A percentile compares a stretch with the other conserved stretches of the same genome.
Evolutionary conservation across 2,797 vertebrate species (phyloP).

Genomic region (Sebastes itinus): DNA sequence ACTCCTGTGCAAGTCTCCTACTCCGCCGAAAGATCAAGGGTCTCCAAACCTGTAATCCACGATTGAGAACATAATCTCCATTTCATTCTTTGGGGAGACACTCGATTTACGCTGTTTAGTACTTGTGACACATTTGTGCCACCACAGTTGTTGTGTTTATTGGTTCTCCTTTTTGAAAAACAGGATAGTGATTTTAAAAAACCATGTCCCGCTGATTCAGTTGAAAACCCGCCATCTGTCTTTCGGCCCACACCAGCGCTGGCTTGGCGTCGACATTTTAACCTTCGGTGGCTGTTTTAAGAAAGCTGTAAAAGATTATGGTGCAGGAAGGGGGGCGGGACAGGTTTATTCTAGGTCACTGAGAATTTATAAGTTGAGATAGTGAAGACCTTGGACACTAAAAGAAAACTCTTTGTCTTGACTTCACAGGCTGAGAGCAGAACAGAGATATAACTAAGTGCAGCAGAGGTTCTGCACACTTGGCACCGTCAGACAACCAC

Average conservation of each 20-base stretch:
- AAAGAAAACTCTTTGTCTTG: conserved; percentile 59
- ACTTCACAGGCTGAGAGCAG: conserved; percentile 25
- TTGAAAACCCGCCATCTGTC: not conserved
- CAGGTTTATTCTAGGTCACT: conserved; percentile 57
- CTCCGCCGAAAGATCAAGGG: conserved; percentile 54
- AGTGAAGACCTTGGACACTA: conserved; percentile 49
- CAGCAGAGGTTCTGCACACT: conserved; percentile 14
- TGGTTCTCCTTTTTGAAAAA: conserved; percentile 23
- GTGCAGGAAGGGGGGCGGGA: conserved; percentile 31
- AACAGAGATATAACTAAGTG: conserved; percentile 36
- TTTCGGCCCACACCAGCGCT: not conserved
- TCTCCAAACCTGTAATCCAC: conserved; percentile 66
- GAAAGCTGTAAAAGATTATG: conserved; percentile 57
- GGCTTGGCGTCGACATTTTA: conserved; percentile 27
- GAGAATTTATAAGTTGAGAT: conserved; percentile 56
- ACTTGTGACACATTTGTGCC: conserved; percentile 13
- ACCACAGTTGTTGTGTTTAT: conserved; percentile 5
- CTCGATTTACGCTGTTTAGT: conserved; percentile 27
- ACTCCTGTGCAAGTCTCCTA: conserved; percentile 30
- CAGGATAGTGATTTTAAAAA: conserved; percentile 24
- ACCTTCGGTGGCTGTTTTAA: conserved; percentile 53
- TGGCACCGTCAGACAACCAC: conserved; percentile 23
- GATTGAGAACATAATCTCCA: conserved; percentile 55
- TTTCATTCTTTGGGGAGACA: conserved; percentile 37
- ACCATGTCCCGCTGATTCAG: conserved; percentile 24